phyloP scores from a whole-genome alignment of 1,140 invertebrate genomes.

The Cardiocondyla obscurior region DNA sequence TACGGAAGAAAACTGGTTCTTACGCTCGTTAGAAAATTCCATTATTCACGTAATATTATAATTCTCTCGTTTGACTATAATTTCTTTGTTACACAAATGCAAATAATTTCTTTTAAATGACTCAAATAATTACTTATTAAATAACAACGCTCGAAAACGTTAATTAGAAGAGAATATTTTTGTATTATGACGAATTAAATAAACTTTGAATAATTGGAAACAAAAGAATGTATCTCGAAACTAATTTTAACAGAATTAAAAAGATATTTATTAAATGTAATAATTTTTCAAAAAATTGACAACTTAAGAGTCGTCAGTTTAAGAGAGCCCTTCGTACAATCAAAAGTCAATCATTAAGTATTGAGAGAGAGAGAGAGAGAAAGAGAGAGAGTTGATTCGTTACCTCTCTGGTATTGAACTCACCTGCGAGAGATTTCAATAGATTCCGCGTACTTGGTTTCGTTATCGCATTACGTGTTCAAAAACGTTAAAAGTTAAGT shows the following conservation, averaged over 20 bases:
- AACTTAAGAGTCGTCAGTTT: neutral
- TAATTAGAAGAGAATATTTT: neutral
- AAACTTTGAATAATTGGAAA: neutral
- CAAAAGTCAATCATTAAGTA: neutral
- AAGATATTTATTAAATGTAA: neutral
- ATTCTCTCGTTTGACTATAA: conserved; percentile 5
- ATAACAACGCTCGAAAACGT: neutral
- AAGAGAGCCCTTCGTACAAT: neutral
- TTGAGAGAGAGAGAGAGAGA: too few species aligned
- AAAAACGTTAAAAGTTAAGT: neutral
- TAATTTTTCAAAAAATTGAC: neutral
- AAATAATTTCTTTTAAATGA: neutral
- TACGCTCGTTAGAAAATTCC: conserved; percentile 10
- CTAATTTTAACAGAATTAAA: neutral
- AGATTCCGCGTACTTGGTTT: conserved; percentile 28
- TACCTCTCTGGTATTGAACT: conserved; percentile 46
- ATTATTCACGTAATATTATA: conserved; percentile 1
- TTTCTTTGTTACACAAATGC: neutral
- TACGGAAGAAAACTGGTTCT: neutral
- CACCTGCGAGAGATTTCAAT: conserved; percentile 41
- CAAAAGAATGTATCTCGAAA: neutral
- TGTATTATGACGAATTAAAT: neutral
- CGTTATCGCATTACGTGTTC: neutral
- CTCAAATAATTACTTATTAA: neutral
- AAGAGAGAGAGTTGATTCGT: too few species aligned